Evolutionary conservation across 2,888 invertebrate species (phyloP), one percentile per base, ranked within the genome.

Genomic region (Lasioglossum lativentre): DNA sequence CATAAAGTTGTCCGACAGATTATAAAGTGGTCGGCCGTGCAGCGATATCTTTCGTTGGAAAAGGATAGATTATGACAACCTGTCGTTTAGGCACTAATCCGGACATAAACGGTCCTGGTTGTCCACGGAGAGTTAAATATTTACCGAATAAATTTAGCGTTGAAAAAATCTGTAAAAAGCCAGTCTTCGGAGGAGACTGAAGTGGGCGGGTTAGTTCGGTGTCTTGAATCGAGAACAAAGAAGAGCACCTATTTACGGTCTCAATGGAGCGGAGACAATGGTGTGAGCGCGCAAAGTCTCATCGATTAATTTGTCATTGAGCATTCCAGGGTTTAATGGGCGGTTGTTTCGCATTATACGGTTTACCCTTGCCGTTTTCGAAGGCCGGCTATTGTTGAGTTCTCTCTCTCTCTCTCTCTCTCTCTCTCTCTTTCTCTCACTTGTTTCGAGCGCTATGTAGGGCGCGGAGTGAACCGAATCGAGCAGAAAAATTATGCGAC

Each of bases 361-460:
- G 0, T 68, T 45, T 74, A 71, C 77, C 83, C 83, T 84, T 83
- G 74, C 16, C 5, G 30, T 70, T 27, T 63, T 77, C n/a, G 70
- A 83, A 84, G 74, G 77, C 27, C 45, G 59, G 59, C 40, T 84
- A 84, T 84, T 84, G 74, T 84, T 63, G 40, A 63, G 40, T 19
- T 73, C 2, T 2, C 23, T 52, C 8, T 23, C 52, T 52, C 47
- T 16, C 45, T 47, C 47, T 6, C 16, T 47, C 47, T 19, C 10
- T 14, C 14, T 42, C 42, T 42, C 42, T 42, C 42, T 3, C 42
- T 42, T 3, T 42, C 19, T 47, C 47, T n/a, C 23, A 6, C 52
- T 52, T 52, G 30, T 52, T 45, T 42, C 19, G 38, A 82, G 70
- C 34, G 72, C 73, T 77, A 74, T 83, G 38, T 77, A 74, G 83